These are phyloP conservation scores for Punctoribates punctum DNA, from an alignment of 2,888 invertebrate genomes.

Conservation along the genomic window DNA sequence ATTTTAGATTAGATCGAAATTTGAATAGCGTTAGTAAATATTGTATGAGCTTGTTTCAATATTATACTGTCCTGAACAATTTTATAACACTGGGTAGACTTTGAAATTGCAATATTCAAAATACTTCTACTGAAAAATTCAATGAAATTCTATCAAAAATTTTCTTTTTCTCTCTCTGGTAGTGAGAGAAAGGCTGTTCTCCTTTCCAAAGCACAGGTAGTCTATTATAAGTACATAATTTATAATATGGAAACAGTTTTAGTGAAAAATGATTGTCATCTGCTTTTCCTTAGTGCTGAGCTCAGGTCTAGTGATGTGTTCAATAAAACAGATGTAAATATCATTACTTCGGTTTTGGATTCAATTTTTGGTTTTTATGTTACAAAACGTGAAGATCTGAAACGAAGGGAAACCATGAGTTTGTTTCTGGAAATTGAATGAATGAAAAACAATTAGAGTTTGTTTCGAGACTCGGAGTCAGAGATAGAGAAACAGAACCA, in stretches of 20 bases:
- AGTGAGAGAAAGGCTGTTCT: too few relatives aligned
- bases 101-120: too few relatives aligned
- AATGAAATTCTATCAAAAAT: neutral
- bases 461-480: neutral
- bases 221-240: slow-evolving; percentile 5
- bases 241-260: neutral
- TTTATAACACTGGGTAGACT: too few relatives aligned
- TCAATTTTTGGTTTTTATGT: neutral
- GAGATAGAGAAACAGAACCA: neutral
- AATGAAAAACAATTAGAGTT: neutral
- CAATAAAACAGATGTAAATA: slow-evolving; percentile 2
- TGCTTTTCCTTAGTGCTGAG: neutral
- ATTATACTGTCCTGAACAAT: too few relatives aligned
- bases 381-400: neutral
- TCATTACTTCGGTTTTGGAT: neutral
- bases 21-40: too few relatives aligned
- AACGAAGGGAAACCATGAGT: neutral
- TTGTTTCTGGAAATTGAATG: neutral
- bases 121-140: neutral
- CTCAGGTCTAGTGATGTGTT: neutral
- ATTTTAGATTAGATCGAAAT: too few relatives aligned
- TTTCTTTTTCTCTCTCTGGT: neutral
- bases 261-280: neutral
- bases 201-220: slow-evolving; percentile 1
- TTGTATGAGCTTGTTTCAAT: too few relatives aligned